Evolutionary conservation across 2,888 invertebrate genomes (phyloP).

Genomic region (Metalampra italica): DNA sequence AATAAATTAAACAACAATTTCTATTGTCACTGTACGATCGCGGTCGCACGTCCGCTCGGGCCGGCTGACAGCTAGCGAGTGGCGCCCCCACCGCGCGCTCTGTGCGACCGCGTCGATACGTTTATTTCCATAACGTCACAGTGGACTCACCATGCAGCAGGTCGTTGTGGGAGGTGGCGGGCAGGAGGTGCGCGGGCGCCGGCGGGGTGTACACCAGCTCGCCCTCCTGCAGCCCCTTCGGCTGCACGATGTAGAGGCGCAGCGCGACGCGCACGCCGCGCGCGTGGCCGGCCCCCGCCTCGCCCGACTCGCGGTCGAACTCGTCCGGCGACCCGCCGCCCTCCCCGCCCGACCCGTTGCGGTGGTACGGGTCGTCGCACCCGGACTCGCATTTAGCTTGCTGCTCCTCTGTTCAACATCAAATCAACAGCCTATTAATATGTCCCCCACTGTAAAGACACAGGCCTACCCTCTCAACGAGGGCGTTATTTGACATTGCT

Average conservation of each 20-base stretch:
- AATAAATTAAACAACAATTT: no score
- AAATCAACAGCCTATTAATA: no score
- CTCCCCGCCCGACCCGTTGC: conserved; percentile 53
- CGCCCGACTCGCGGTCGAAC: conserved; percentile 38
- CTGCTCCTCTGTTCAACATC: conserved; percentile 52
- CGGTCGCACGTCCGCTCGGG: no score
- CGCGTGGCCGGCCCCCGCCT: background rate
- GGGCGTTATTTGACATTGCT: background rate
- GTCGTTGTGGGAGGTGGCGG: no score
- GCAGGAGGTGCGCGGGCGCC: background rate
- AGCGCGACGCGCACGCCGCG: conserved; percentile 21
- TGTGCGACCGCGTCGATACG: no score
- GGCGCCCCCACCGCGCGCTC: no score
- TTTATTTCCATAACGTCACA: no score
- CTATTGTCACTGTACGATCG: no score
- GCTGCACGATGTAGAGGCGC: conserved; percentile 86
- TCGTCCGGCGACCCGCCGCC: conserved; percentile 48
- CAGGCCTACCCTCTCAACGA: no score
- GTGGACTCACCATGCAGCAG: conserved; percentile 5
- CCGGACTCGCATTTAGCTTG: conserved; percentile 58
- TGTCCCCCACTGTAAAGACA: no score
- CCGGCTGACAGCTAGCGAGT: no score
- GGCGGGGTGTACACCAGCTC: conserved; percentile 82
- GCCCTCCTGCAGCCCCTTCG: conserved; percentile 91
- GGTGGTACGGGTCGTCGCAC: conserved; percentile 63